Percentiles rank a stretch among this genome's conserved stretches.
These are phyloP conservation scores for Gymnothorax javanicus DNA, from an alignment of 2,797 vertebrate genomes.

Conservation along the genomic window DNA sequence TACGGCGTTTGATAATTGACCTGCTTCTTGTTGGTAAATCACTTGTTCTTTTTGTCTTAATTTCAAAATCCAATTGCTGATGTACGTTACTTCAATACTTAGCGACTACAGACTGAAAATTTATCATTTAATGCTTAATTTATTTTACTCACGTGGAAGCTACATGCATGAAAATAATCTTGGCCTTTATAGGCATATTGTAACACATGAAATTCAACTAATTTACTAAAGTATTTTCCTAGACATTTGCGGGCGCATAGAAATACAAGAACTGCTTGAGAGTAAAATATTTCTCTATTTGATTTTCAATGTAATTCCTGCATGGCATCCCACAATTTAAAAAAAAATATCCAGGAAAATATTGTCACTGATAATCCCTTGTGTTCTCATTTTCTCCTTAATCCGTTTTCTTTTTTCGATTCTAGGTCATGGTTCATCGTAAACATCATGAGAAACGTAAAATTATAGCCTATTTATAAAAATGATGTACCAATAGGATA, in stretches of 20 bases:
- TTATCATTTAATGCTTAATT: not conserved
- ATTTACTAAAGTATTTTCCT: not conserved
- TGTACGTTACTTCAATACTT: not conserved
- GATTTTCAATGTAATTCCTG: conserved; percentile 18
- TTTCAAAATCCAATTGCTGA: not conserved
- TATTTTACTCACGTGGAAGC: not conserved
- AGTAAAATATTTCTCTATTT: not conserved
- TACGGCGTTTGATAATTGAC: conserved; percentile 21
- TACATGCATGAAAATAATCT: not conserved
- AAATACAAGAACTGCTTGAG: not conserved
- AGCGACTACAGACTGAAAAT: conserved; percentile 3
- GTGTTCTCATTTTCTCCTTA: conserved; percentile 18
- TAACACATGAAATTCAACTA: not conserved
- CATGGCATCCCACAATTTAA: not conserved
- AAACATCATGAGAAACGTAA: not conserved
- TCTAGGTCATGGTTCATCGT: conserved; percentile 26
- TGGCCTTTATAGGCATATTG: not conserved
- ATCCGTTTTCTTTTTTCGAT: conserved; percentile 16
- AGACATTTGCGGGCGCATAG: not conserved
- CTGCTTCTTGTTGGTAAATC: conserved; percentile 15
- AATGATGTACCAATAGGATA: not conserved
- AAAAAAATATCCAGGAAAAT: conserved; percentile 18
- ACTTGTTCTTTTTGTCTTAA: conserved; percentile 12
- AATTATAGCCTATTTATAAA: not conserved
- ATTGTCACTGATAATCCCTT: conserved; percentile 25